A percentile compares a stretch with the other conserved stretches of the same genome.
Evolutionary conservation across 2,113 vertebrate species (phyloP).

Genomic region (Megaceryle maxima): DNA sequence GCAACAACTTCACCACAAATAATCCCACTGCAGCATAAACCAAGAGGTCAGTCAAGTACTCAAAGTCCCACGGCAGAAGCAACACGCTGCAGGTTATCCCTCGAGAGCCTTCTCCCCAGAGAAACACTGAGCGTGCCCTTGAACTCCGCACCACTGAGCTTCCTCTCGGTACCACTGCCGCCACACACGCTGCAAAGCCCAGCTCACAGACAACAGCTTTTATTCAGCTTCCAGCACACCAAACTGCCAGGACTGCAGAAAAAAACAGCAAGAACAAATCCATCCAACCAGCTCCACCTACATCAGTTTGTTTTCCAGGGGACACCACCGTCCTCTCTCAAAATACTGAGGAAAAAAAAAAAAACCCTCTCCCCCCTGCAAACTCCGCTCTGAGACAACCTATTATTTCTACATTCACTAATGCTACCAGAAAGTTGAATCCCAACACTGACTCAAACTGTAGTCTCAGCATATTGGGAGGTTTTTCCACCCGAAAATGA

Average conservation of each 20-base stretch:
- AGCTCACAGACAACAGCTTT: background rate
- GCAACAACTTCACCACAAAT: background rate
- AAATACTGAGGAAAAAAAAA: background rate
- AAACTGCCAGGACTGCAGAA: background rate
- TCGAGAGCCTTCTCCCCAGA: background rate
- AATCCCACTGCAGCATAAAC: background rate
- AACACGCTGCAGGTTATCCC: background rate
- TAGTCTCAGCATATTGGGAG: constrained; percentile 8
- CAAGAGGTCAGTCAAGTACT: background rate
- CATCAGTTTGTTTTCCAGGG: accelerated
- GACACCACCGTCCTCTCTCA: background rate
- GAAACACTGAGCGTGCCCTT: background rate
- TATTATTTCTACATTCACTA: background rate
- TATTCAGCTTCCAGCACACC: background rate
- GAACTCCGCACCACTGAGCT: background rate
- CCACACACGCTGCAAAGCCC: accelerated
- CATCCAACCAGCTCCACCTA: background rate
- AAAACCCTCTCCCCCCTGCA: accelerated
- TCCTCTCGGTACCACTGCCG: background rate
- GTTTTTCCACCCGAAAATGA: constrained; percentile 34
- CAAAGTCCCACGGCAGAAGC: background rate
- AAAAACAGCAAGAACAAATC: background rate
- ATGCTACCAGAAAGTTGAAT: background rate
- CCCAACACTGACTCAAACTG: background rate
- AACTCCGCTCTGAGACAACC: background rate